Base-by-base conservation (phyloP, 2,113 vertebrate genomes). In the Dunckerocampus dactyliophorus region DNA sequence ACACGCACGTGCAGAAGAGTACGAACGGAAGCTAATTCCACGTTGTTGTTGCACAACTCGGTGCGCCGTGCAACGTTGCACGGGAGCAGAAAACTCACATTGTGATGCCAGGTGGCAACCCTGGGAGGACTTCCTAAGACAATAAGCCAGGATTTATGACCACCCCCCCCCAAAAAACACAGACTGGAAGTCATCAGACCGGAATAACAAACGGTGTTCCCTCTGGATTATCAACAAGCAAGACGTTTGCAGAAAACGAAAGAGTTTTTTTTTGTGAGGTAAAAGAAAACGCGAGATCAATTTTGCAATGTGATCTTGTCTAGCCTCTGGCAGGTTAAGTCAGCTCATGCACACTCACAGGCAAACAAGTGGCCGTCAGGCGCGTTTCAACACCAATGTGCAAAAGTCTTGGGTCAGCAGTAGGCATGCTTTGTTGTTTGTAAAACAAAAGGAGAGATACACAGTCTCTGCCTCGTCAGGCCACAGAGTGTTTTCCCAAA, bases 111-210 rank as follows among this genome's bases (percentile, higher is more conserved):
- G 75, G 74, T 86, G 78, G 83, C 52, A 82, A 85, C 85, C 77
- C 76, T 81, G 73, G 64, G 70, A 71, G 60, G 66, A 72, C 71
- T 77, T 79, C 74, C 78, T 89, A 87, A 83, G 67, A 82, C 67
- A 86, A 72, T 88, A 88, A 89, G 76, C 76, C 67, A 53, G 62
- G 76, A 81, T 86, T 85, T 82, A 64, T 64, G 34, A 77, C 75
- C 70, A 19, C 50, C 68, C 59, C 39, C 37, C 11, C 39, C 39
- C 3, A 13, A 43, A 43, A 65, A 76, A 70, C 71, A 72, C 59
- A 74, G 61, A 48, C 54, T 46, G 8, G 10, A 65, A 68, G 47
- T 77, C 50, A 60, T 51, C 12, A 2, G 65, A 74, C 72, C 67
- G 51, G 54, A 67, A 62, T 51, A 69, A 63, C 49, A 75, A 69